These are phyloP conservation scores for Rhogogaster chlorosoma DNA, from an alignment of 2,888 invertebrate genomes.

Conservation along the genomic window DNA sequence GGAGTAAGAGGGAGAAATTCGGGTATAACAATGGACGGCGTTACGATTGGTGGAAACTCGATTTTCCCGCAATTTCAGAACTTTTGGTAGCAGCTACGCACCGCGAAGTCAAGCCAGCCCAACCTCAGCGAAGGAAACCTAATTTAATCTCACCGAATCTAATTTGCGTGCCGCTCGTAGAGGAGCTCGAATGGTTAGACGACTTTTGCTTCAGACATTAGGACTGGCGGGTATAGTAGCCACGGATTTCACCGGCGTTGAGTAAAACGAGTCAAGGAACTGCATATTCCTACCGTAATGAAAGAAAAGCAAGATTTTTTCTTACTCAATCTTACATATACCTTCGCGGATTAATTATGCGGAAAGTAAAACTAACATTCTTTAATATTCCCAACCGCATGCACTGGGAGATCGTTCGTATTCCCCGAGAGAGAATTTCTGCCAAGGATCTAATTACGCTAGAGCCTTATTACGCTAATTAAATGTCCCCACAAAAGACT, in stretches of 20 bases:
- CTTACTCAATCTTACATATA: not conserved
- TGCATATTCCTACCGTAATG: not conserved
- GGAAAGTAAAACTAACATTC: not conserved
- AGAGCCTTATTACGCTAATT: conserved; percentile 22
- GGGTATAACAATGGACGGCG: conserved; percentile 13
- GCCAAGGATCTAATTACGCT: conserved; percentile 1
- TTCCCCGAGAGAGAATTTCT: not conserved
- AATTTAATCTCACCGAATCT: conserved; percentile 48
- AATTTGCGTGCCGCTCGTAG: conserved; percentile 35
- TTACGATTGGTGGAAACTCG: conserved; percentile 44
- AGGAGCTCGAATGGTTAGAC: conserved; percentile 5
- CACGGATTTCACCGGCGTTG: not conserved
- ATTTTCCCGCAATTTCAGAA: conserved; percentile 38
- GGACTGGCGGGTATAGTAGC: conserved; percentile 1
- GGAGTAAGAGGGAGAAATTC: not conserved
- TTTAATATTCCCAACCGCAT: not conserved
- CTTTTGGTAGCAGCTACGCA: conserved; percentile 35
- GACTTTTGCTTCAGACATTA: conserved; percentile 15
- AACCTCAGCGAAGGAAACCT: conserved; percentile 46
- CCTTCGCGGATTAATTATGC: not conserved
- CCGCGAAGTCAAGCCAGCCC: not conserved
- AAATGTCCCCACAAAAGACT: conserved; percentile 41
- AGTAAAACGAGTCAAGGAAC: not conserved
- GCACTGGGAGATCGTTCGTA: not conserved
- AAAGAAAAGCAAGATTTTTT: not conserved